A percentile compares a stretch with the other conserved stretches of the same genome.
Conservation (phyloP, 2,888 invertebrate species). For the Crossocerus cetratus region DNA sequence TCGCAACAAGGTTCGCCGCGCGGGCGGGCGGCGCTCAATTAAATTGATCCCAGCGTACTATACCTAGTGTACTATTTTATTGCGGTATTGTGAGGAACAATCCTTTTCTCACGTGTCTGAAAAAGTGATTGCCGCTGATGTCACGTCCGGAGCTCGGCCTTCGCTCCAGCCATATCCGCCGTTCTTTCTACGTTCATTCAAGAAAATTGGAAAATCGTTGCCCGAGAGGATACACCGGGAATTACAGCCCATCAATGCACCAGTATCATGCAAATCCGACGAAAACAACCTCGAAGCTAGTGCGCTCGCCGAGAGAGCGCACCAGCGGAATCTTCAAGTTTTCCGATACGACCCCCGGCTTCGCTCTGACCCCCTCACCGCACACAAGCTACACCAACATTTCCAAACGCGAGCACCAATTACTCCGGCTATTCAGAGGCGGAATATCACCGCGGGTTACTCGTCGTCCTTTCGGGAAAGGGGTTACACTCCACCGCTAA, state of each 20-base stretch:
- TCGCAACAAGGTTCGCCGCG: conserved; percentile 4
- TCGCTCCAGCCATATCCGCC: conserved; percentile 44
- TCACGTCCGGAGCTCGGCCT: conserved; percentile 58
- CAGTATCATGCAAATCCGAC: no score
- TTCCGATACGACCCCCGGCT: no score
- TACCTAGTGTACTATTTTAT: conserved; percentile 40
- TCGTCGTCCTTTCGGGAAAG: no score
- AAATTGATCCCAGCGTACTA: conserved; percentile 32
- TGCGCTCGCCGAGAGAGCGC: no score
- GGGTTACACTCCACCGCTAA: no score
- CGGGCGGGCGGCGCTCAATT: conserved; percentile 23
- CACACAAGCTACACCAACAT: background rate
- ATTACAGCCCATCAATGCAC: no score
- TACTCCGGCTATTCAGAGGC: background rate
- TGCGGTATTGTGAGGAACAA: conserved; percentile 51
- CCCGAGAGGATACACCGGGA: no score
- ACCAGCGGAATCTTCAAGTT: no score
- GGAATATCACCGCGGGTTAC: background rate
- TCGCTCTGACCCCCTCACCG: no score
- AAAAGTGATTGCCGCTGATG: conserved; percentile 56
- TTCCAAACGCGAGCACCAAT: conserved; percentile 7
- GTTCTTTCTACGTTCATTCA: conserved; percentile 31
- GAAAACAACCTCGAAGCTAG: no score
- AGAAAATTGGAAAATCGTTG: conserved; percentile 31
- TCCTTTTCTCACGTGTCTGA: conserved; percentile 56